phyloP scores from a whole-genome alignment of 2,797 vertebrate genomes.

The Melanotaenia pygmaea region DNA sequence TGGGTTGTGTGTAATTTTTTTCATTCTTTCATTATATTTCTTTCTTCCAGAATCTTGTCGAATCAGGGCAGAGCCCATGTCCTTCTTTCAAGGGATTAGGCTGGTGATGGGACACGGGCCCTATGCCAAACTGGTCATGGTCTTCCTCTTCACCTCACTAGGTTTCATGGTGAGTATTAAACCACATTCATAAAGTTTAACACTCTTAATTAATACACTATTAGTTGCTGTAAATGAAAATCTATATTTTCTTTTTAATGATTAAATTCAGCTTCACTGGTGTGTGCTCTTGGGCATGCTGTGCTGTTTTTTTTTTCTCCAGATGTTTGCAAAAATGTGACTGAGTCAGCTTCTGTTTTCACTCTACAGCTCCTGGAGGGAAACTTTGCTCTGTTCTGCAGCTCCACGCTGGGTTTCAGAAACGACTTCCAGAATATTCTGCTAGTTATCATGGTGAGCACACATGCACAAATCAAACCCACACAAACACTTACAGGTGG shows the following conservation, averaged over 20 bases:
- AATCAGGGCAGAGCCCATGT: slow-evolving; percentile 81
- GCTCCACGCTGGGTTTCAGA: slow-evolving; percentile 92
- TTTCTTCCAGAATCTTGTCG: slow-evolving; percentile 79
- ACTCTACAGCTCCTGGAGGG: slow-evolving; percentile 92
- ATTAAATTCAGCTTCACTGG: neutral
- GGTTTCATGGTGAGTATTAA: slow-evolving; percentile 91
- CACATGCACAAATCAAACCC: slow-evolving; percentile 3
- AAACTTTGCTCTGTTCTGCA: slow-evolving; percentile 97
- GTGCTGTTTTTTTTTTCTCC: neutral
- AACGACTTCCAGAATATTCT: slow-evolving; percentile 97
- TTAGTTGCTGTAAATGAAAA: neutral
- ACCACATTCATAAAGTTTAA: neutral
- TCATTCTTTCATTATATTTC: neutral
- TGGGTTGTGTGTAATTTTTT: neutral
- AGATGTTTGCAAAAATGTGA: neutral
- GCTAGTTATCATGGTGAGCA: slow-evolving; percentile 94
- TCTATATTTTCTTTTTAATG: neutral
- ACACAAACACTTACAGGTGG: slow-evolving; percentile 3
- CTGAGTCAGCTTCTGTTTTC: slow-evolving; percentile 27
- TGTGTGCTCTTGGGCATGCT: neutral
- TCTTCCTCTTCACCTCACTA: slow-evolving; percentile 95
- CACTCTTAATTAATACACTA: neutral
- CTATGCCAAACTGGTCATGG: slow-evolving; percentile 92
- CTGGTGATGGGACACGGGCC: slow-evolving; percentile 93
- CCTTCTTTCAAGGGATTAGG: slow-evolving; percentile 90